Conservation (phyloP, 1,140 invertebrate genomes). For the Sarcophaga bullata region DNA sequence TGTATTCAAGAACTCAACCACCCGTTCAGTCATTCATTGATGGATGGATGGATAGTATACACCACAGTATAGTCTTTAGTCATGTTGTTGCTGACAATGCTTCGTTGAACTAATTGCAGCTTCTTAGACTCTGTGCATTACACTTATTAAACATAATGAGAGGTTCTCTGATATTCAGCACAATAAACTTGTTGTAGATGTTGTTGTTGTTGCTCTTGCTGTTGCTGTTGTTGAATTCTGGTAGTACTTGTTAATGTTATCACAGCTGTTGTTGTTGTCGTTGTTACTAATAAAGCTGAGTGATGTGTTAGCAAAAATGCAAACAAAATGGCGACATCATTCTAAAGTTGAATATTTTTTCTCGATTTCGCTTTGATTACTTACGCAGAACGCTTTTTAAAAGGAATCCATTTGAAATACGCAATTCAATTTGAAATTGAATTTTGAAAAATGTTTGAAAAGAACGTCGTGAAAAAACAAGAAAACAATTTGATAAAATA, state of each 20-base stretch:
- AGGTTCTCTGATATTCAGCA: constrained; percentile 9
- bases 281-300: constrained; percentile 19
- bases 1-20: constrained; percentile 11
- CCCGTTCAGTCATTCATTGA: not conserved
- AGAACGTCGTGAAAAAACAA: too few species aligned
- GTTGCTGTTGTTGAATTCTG: not conserved
- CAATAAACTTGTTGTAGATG: not conserved
- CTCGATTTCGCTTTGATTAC: not conserved
- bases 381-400: not conserved
- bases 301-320: not conserved
- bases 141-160: constrained; percentile 22
- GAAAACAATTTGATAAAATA: too few species aligned
- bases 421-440: too few species aligned
- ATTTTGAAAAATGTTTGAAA: too few species aligned
- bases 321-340: constrained; percentile 7
- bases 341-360: not conserved
- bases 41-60: too few species aligned
- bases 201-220: not conserved
- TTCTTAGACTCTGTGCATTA: constrained; percentile 20
- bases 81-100: constrained; percentile 34
- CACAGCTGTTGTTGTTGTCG: not conserved
- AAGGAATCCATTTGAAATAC: not conserved
- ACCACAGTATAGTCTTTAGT: not conserved
- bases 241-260: too few species aligned
- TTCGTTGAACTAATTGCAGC: constrained; percentile 38